Percentiles rank a stretch among this genome's conserved stretches.
Evolutionary conservation across 2,797 vertebrate species (phyloP).

Genomic region (Moxostoma hubbsi): DNA sequence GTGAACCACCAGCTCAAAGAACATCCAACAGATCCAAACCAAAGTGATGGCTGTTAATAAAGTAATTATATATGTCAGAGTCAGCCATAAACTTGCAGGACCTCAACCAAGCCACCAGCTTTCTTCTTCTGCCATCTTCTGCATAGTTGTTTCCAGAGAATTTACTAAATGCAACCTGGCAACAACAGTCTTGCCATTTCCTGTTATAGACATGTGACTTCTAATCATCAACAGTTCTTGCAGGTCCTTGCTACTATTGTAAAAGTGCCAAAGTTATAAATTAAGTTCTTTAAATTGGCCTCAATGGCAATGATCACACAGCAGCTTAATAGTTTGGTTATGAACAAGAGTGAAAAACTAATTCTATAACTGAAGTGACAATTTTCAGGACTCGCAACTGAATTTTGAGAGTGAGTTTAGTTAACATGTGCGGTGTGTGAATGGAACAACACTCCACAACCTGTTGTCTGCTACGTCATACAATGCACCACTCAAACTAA

Average conservation of each 20-base stretch:
- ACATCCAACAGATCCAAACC: constrained; percentile 41
- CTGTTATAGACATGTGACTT: constrained; percentile 55
- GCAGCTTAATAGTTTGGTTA: no score
- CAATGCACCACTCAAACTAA: no score
- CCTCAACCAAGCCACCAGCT: constrained; percentile 66
- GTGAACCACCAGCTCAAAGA: constrained; percentile 24
- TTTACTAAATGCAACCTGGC: constrained; percentile 61
- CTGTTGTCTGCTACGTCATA: no score
- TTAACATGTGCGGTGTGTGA: no score
- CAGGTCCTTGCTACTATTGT: background rate
- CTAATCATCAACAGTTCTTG: constrained; percentile 61
- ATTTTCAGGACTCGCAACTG: no score
- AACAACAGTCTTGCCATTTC: constrained; percentile 72
- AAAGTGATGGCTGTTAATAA: constrained; percentile 67
- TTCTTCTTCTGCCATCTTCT: constrained; percentile 73
- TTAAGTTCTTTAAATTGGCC: background rate
- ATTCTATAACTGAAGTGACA: no score
- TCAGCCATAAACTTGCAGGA: constrained; percentile 66
- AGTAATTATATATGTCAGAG: constrained; percentile 70
- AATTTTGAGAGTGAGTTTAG: no score
- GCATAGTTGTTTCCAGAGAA: constrained; percentile 77
- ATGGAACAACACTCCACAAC: no score
- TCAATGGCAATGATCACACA: no score
- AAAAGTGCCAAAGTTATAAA: background rate
- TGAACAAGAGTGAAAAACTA: no score